Percentiles rank a stretch among this genome's conserved stretches.
These are phyloP conservation scores for Anarsia innoxiella DNA, from an alignment of 2,888 invertebrate species.

Conservation along the genomic window DNA sequence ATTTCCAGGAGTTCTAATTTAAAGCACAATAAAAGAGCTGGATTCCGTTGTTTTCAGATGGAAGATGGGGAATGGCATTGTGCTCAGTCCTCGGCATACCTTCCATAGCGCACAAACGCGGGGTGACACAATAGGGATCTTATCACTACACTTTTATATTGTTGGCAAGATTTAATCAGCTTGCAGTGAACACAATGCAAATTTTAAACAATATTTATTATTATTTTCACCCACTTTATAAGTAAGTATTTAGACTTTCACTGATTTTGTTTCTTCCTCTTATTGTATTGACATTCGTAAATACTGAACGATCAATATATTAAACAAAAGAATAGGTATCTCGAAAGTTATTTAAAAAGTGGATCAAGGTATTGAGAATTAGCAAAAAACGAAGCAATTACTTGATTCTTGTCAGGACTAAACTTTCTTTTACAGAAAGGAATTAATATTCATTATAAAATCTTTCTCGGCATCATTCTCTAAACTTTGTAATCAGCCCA, in stretches of 20 bases:
- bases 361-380: constrained; percentile 47
- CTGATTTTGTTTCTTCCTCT: too few species aligned
- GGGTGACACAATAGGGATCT: constrained; percentile 54
- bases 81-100: constrained; percentile 42
- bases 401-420: constrained; percentile 54
- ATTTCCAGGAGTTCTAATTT: constrained; percentile 59
- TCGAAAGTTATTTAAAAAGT: constrained; percentile 9
- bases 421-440: constrained; percentile 68
- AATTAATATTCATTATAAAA: constrained; percentile 75
- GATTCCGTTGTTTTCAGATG: constrained; percentile 58
- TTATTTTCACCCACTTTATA: too few species aligned
- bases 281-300: too few species aligned
- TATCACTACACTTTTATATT: constrained; percentile 50
- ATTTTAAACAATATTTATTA: too few species aligned
- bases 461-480: constrained; percentile 62
- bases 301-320: neutral
- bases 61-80: constrained; percentile 56
- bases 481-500: constrained; percentile 67
- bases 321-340: neutral
- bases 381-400: constrained; percentile 63
- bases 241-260: too few species aligned
- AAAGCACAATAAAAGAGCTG: constrained; percentile 63
- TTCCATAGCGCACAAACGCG: constrained; percentile 35
- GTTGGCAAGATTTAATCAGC: constrained; percentile 40
- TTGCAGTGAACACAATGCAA: too few species aligned